phyloP scores from a whole-genome alignment of 2,888 invertebrate genomes.

The Lamproptera curius region DNA sequence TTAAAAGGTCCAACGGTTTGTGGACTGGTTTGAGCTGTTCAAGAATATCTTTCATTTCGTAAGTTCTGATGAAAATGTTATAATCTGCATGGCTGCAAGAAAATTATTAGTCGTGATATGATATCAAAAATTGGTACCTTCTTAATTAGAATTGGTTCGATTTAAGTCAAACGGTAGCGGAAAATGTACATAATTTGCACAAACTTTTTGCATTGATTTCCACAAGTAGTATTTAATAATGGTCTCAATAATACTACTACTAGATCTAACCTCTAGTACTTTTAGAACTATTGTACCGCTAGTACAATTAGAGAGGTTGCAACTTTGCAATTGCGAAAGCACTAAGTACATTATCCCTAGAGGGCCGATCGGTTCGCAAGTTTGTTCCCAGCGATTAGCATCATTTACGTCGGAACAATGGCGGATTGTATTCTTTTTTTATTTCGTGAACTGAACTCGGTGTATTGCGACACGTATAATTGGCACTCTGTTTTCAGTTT shows the following conservation, averaged over 20 bases:
- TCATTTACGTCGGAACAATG: slow-evolving; percentile 35
- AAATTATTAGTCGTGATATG: too few species aligned
- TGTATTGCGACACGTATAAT: not conserved
- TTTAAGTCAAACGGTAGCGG: too few species aligned
- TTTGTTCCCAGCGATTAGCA: slow-evolving; percentile 42
- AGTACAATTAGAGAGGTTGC: slow-evolving; percentile 19
- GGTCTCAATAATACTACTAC: too few species aligned
- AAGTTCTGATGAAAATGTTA: slow-evolving; percentile 5
- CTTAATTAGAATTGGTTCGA: too few species aligned
- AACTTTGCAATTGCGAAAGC: slow-evolving; percentile 38
- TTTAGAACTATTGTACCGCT: too few species aligned
- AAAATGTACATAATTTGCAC: too few species aligned
- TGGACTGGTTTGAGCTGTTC: slow-evolving; percentile 19
- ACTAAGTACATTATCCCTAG: slow-evolving; percentile 42
- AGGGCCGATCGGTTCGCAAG: slow-evolving; percentile 33
- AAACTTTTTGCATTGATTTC: too few species aligned
- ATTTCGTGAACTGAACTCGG: slow-evolving; percentile 9
- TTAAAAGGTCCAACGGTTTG: slow-evolving; percentile 24
- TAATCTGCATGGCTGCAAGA: too few species aligned
- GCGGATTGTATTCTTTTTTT: slow-evolving; percentile 17
- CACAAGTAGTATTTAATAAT: too few species aligned
- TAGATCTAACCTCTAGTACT: too few species aligned
- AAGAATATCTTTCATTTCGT: slow-evolving; percentile 7
- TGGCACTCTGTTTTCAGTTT: not conserved
- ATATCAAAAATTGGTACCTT: too few species aligned